These are phyloP conservation scores for Melipona beecheii DNA, from an alignment of 2,888 invertebrate species.

Conservation along the genomic window DNA sequence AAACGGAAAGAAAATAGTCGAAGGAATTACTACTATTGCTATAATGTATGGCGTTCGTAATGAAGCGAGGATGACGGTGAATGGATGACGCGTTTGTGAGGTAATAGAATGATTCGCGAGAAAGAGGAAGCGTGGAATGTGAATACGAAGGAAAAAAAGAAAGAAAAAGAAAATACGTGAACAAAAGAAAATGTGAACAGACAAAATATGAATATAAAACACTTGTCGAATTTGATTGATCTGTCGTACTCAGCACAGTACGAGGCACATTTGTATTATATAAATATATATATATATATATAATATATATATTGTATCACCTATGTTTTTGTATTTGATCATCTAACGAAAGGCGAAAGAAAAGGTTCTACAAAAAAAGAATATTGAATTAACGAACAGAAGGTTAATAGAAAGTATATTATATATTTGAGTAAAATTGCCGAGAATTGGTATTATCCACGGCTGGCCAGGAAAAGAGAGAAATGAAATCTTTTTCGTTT, in stretches of 20 bases:
- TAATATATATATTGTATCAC: conserved; percentile 76
- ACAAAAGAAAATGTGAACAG: not conserved
- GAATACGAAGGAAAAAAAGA: conserved; percentile 67
- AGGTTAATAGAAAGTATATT: conserved; percentile 83
- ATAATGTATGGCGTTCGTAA: conserved; percentile 69
- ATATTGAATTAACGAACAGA: conserved; percentile 81
- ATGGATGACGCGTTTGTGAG: conserved; percentile 70
- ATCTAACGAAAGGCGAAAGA: conserved; percentile 71
- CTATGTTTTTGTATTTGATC: conserved; percentile 84
- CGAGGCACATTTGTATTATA: conserved; percentile 81
- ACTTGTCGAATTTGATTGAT: conserved; percentile 27
- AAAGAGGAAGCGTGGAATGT: conserved; percentile 70
- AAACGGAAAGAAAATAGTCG: conserved; percentile 1
- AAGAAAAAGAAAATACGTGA: not conserved
- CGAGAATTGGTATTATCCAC: conserved; percentile 80
- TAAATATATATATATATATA: conserved; percentile 72
- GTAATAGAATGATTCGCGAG: conserved; percentile 8
- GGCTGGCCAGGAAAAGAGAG: conserved; percentile 51
- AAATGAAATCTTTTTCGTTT: not conserved
- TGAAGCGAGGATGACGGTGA: conserved; percentile 64
- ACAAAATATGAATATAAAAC: conserved; percentile 2
- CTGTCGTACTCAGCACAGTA: conserved; percentile 71
- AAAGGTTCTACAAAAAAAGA: conserved; percentile 63
- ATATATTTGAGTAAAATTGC: conserved; percentile 82
- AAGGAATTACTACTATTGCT: conserved; percentile 29